These are phyloP conservation scores for Megamerina dolium DNA, from an alignment of 2,888 invertebrate species.

Conservation along the genomic window DNA sequence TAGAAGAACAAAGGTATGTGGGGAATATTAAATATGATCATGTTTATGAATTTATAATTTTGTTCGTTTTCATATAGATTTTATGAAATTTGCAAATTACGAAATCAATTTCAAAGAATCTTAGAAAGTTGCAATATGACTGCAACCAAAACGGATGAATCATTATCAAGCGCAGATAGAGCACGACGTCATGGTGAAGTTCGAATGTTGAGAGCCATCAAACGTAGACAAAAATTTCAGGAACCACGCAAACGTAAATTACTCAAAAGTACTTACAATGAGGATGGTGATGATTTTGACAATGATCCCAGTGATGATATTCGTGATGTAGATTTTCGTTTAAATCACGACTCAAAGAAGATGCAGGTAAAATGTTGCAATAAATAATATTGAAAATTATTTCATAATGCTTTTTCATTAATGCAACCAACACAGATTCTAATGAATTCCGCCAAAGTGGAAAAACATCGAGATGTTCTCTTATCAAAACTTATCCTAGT, in stretches of 20 bases:
- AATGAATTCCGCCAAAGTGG: conserved; percentile 58
- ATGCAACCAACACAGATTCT: conserved; percentile 50
- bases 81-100: conserved; percentile 91
- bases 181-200: conserved; percentile 82
- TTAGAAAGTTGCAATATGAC: conserved; percentile 64
- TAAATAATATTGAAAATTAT: conserved; percentile 27
- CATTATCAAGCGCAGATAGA: conserved; percentile 68
- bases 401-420: not conserved
- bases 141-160: conserved; percentile 50
- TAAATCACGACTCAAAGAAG: conserved; percentile 69
- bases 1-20: conserved; percentile 81
- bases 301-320: conserved; percentile 61
- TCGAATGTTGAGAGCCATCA: conserved; percentile 76
- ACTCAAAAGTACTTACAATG: conserved; percentile 40
- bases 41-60: conserved; percentile 1
- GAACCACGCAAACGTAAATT: conserved; percentile 65
- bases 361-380: conserved; percentile 54
- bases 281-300: conserved; percentile 43
- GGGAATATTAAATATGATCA: conserved; percentile 1
- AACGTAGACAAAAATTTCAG: conserved; percentile 65
- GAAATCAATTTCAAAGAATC: conserved; percentile 80
- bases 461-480: conserved; percentile 61
- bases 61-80: conserved; percentile 51
- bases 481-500: conserved; percentile 76
- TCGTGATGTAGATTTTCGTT: conserved; percentile 79